These are phyloP conservation scores for Syncerus caffer DNA, from an alignment of 2,797 vertebrate species.

Conservation along the genomic window DNA sequence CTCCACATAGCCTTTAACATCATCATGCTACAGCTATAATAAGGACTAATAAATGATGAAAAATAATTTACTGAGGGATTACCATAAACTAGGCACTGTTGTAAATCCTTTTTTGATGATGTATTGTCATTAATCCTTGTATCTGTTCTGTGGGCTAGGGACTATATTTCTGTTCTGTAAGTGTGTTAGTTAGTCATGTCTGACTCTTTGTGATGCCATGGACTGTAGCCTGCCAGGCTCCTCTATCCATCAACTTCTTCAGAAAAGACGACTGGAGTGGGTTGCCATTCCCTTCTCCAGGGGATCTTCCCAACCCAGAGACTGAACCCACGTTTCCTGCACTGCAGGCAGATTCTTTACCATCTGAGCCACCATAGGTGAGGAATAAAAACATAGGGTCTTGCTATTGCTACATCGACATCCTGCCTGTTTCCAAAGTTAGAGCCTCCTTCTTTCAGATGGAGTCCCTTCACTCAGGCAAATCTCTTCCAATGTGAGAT, in stretches of 20 bases:
- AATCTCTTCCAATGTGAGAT: neutral
- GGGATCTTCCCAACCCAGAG: no score
- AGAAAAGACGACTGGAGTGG: no score
- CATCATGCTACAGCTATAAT: neutral
- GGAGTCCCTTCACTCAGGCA: neutral
- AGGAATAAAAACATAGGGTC: neutral
- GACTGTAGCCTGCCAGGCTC: no score
- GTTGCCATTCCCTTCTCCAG: no score
- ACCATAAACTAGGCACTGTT: neutral
- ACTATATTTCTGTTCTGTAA: neutral
- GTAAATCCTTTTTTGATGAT: neutral
- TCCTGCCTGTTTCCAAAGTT: neutral
- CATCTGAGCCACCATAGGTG: neutral
- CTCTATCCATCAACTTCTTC: no score
- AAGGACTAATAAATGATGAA: neutral
- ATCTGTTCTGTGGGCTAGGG: neutral
- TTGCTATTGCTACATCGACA: neutral
- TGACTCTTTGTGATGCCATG: no score
- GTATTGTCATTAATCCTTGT: neutral
- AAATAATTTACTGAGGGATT: neutral
- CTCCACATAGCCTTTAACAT: neutral
- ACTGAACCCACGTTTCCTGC: neutral
- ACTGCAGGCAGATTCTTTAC: neutral
- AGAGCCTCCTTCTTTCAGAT: neutral
- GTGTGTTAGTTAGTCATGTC: no score